Evolutionary conservation across 2,113 vertebrate genomes (phyloP), one percentile per base, ranked within the genome.

Genomic region (Psettodes erumei): DNA sequence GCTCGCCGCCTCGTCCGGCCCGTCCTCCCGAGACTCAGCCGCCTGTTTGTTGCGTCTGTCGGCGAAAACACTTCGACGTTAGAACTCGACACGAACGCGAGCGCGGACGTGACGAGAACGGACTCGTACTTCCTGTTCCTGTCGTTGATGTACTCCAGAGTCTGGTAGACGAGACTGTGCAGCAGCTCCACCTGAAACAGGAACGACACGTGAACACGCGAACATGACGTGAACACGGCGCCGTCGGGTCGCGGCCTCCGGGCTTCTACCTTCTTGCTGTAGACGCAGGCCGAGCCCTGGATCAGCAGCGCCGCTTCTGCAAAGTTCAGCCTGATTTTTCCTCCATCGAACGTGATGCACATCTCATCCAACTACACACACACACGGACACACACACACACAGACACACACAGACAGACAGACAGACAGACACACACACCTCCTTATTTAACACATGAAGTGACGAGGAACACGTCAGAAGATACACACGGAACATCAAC

Each of bases 361-460:
- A 98, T 95, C 25, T 96, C 94, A 11, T 98, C 97, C 91, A 99
- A 82, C 98, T 99, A 25, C 28, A n/a, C n/a, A n/a, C n/a, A n/a
- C n/a, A n/a, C n/a, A n/a, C n/a, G n/a, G n/a, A n/a, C n/a, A n/a
- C n/a, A n/a, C n/a, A n/a, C n/a, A n/a, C n/a, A n/a, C n/a, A n/a
- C n/a, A 64, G 0, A 62, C 32, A 63, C 30, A 58, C 11, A 40
- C 1, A 43, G 15, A 43, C 3, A 10, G 0, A 18, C 13, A 38
- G 10, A 6, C 6, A 21, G 3, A 25, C 35, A 25, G n/a, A 25
- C 16, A 21, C 9, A 48, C 13, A 4, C 3, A 6, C 21, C 43
- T 0, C 2, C 18, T 45, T 3, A 42, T 2, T 12, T 13, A 38
- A 13, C 37, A 38, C 4, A n/a, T 40, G 16, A 40, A 15, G 13